A percentile compares a stretch with the other conserved stretches of the same genome.
phyloP scores from a whole-genome alignment of 2,797 vertebrate genomes.

The Alcedo atthis region DNA sequence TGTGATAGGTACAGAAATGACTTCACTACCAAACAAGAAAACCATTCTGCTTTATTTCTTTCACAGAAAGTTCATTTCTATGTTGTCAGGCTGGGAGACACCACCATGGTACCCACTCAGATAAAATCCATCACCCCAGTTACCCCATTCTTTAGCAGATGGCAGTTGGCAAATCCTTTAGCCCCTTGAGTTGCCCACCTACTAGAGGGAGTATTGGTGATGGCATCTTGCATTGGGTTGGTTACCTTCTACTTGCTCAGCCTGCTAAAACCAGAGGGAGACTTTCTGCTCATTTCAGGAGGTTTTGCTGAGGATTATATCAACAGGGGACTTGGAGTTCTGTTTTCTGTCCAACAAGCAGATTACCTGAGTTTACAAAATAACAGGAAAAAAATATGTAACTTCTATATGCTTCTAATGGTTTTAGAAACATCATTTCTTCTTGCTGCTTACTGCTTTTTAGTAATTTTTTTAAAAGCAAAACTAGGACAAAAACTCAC shows the following conservation, averaged over 20 bases:
- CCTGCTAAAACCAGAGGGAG: background rate
- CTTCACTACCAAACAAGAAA: background rate
- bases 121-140: background rate
- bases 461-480: background rate
- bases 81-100: background rate
- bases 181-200: background rate
- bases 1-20: background rate
- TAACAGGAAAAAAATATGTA: background rate
- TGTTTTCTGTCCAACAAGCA: background rate
- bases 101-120: background rate
- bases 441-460: background rate
- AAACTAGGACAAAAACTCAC: background rate
- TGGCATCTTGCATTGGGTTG: background rate
- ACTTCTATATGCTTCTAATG: background rate
- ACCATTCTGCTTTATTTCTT: too few relatives aligned
- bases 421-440: background rate
- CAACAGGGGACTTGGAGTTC: background rate
- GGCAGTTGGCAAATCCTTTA: background rate
- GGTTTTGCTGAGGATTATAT: background rate
- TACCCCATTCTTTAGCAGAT: background rate
- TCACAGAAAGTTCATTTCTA: too few relatives aligned
- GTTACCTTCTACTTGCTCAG: background rate
- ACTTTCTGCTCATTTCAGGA: background rate
- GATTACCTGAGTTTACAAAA: conserved; percentile 4
- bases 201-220: background rate